These are phyloP conservation scores for Takifugu bimaculatus DNA, from an alignment of 2,113 vertebrate genomes.

Conservation along the genomic window DNA sequence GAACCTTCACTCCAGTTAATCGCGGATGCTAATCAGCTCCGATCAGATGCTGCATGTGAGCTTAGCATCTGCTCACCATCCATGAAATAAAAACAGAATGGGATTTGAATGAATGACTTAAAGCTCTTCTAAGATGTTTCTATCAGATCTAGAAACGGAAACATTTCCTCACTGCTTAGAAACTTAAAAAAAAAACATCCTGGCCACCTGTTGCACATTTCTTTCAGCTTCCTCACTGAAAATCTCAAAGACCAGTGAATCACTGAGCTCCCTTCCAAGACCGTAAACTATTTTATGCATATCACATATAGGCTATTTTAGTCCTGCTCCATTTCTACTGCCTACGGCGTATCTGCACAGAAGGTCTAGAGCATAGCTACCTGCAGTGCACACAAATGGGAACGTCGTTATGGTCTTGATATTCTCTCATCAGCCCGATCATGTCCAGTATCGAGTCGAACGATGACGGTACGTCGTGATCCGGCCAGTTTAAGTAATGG, in stretches of 20 bases:
- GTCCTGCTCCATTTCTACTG: too few species aligned
- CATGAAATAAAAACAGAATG: too few species aligned
- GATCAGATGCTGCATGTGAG: too few species aligned
- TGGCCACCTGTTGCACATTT: slow-evolving; percentile 15
- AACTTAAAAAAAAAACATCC: slow-evolving; percentile 12
- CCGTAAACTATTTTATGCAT: neutral
- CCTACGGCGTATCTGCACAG: too few species aligned
- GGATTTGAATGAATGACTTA: too few species aligned
- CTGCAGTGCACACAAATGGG: slow-evolving; percentile 98
- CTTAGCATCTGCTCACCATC: too few species aligned
- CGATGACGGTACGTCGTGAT: slow-evolving; percentile 95
- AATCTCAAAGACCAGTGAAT: neutral
- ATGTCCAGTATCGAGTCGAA: slow-evolving; percentile 99
- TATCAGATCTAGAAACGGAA: neutral
- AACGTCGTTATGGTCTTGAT: slow-evolving; percentile 92
- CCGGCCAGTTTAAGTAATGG: slow-evolving; percentile 98
- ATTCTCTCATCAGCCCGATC: slow-evolving; percentile 95
- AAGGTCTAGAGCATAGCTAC: slow-evolving; percentile 27
- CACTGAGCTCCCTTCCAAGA: neutral
- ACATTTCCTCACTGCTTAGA: slow-evolving; percentile 7
- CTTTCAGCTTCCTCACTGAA: slow-evolving; percentile 2
- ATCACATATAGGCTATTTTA: too few species aligned
- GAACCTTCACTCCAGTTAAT: neutral
- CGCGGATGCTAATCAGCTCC: too few species aligned
- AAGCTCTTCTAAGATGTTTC: too few species aligned